Evolutionary conservation across 2,888 invertebrate species (phyloP).

Genomic region (Cryptophagus acutangulus): DNA sequence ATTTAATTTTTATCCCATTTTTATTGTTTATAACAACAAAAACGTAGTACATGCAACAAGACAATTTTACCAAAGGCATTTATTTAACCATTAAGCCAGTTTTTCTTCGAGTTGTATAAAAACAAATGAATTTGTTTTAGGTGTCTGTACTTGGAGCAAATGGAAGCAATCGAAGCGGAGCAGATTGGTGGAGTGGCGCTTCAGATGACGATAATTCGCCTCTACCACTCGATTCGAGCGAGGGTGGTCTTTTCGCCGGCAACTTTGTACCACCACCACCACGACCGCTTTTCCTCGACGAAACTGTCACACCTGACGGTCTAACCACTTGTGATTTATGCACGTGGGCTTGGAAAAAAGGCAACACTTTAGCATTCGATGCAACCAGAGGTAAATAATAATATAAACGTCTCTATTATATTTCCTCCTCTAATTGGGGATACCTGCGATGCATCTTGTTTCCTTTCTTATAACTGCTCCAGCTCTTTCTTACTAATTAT

Average conservation of each 20-base stretch:
- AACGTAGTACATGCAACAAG: no score
- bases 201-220: conserved; percentile 30
- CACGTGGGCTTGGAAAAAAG: conserved; percentile 62
- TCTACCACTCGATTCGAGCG: conserved; percentile 39
- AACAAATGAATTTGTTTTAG: conserved; percentile 26
- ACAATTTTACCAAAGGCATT: no score
- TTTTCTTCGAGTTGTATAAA: no score
- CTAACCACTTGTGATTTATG: conserved; percentile 70
- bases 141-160: conserved; percentile 27
- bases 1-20: no score
- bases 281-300: conserved; percentile 61
- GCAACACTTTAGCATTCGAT: conserved; percentile 49
- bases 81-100: no score
- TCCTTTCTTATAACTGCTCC: conserved; percentile 13
- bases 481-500: conserved; percentile 13
- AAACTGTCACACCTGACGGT: conserved; percentile 60
- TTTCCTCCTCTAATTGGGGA: no score
- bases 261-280: conserved; percentile 65
- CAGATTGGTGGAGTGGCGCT: conserved; percentile 28
- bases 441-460: conserved; percentile 6
- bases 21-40: no score
- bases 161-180: conserved; percentile 26
- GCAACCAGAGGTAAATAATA: conserved; percentile 55
- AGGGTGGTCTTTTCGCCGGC: conserved; percentile 44
- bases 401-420: not conserved